Conservation (phyloP, 2,797 vertebrate genomes). For the Oreonectes daqikongensis region DNA sequence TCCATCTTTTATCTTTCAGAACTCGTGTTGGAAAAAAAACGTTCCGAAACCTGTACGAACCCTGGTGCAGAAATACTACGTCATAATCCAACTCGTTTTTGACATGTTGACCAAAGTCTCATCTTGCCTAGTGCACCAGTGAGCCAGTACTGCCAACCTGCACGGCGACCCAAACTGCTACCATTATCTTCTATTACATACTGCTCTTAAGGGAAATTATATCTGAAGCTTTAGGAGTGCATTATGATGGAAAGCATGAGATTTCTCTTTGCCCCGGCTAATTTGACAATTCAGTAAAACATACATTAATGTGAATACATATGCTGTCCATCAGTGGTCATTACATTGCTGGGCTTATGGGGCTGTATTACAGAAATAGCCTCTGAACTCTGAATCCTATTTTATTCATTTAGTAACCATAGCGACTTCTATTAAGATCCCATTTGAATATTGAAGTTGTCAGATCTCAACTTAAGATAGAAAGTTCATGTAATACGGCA, state of each 20-base stretch:
- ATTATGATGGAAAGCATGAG: not conserved
- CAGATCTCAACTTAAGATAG: not conserved
- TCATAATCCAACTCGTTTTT: no score
- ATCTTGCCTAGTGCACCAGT: not conserved
- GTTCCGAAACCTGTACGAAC: no score
- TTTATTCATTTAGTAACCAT: not conserved
- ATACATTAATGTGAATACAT: not conserved
- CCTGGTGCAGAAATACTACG: no score
- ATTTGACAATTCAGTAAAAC: constrained; percentile 11
- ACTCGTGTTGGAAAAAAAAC: no score
- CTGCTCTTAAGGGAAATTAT: not conserved
- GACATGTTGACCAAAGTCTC: no score
- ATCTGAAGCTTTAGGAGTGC: not conserved
- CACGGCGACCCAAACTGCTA: not conserved
- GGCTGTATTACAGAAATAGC: not conserved
- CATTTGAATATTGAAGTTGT: not conserved
- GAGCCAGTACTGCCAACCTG: not conserved
- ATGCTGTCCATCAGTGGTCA: not conserved
- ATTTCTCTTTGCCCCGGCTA: not conserved
- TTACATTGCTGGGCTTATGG: not conserved
- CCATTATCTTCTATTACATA: not conserved
- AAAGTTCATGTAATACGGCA: not conserved
- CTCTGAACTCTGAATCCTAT: not conserved
- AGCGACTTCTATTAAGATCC: not conserved
- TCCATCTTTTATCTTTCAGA: no score